Percentiles rank a stretch among this genome's conserved stretches.
Evolutionary conservation across 2,888 invertebrate genomes (phyloP).

Genomic region (Linyphia triangularis): DNA sequence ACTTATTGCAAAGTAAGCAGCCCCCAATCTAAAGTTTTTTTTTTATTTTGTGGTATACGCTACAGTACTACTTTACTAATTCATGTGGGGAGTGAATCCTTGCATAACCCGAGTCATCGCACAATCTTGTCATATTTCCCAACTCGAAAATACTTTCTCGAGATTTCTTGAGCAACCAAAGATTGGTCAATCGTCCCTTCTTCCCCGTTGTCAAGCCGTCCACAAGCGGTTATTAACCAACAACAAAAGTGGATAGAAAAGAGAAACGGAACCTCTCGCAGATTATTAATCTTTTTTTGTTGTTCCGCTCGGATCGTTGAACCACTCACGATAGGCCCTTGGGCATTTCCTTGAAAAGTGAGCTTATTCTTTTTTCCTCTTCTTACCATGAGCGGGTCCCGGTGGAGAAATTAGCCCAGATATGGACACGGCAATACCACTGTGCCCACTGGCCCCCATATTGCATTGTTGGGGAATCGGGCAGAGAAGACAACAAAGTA

Average conservation of each 20-base stretch:
- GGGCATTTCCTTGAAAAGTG: constrained; percentile 54
- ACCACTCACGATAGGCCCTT: constrained; percentile 31
- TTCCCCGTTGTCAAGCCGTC: background rate
- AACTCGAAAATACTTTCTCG: background rate
- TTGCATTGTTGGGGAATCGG: too few species aligned
- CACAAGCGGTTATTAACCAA: background rate
- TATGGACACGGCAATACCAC: constrained; percentile 34
- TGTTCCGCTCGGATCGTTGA: constrained; percentile 32
- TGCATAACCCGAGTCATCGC: too few species aligned
- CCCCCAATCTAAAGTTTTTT: too few species aligned
- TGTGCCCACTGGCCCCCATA: background rate
- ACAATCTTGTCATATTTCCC: too few species aligned
- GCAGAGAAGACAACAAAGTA: too few species aligned
- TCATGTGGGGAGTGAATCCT: too few species aligned
- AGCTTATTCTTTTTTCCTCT: constrained; percentile 14
- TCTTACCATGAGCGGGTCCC: constrained; percentile 17
- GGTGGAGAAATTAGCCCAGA: constrained; percentile 48
- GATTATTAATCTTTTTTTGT: background rate
- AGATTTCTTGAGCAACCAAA: background rate
- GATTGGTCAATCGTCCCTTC: background rate
- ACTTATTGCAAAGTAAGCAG: too few species aligned
- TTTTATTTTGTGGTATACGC: too few species aligned
- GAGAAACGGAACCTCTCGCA: constrained; percentile 13
- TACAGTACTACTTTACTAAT: too few species aligned
- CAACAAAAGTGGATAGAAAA: background rate